These are phyloP conservation scores for Mesocricetus auratus DNA, from an alignment of 2,113 vertebrate species.

Conservation along the genomic window DNA sequence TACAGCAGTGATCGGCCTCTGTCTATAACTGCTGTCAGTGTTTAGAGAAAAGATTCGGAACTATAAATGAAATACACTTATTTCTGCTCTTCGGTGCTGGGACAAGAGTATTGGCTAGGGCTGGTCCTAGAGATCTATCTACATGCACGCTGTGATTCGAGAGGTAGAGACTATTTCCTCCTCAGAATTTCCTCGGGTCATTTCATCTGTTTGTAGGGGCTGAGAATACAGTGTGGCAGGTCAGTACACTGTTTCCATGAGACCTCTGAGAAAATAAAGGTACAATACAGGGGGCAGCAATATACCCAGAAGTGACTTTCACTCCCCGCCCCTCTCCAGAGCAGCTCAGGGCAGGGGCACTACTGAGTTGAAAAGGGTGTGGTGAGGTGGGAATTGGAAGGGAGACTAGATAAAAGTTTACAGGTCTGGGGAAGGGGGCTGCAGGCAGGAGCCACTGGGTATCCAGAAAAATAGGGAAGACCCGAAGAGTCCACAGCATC, in stretches of 20 bases:
- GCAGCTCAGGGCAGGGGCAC: neutral
- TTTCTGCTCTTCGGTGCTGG: neutral
- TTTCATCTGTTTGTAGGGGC: neutral
- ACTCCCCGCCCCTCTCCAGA: neutral
- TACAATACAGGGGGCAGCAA: neutral
- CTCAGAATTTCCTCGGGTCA: neutral
- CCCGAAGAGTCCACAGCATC: neutral
- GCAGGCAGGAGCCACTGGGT: neutral
- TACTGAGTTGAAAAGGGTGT: neutral
- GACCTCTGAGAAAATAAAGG: conserved; percentile 38
- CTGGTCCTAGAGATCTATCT: neutral
- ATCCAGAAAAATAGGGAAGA: neutral
- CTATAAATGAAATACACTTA: conserved; percentile 11
- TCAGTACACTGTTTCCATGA: conserved; percentile 5
- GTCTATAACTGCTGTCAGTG: neutral
- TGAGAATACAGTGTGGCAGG: neutral
- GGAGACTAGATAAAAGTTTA: neutral
- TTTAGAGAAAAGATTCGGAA: conserved; percentile 30
- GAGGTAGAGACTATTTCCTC: neutral
- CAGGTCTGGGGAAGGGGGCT: neutral
- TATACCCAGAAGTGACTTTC: neutral
- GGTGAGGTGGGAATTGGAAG: neutral
- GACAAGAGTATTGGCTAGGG: neutral
- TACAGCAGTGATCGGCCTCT: neutral
- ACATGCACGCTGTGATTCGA: neutral